phyloP scores from a whole-genome alignment of 2,888 invertebrate species.

The Fabriciana adippe region DNA sequence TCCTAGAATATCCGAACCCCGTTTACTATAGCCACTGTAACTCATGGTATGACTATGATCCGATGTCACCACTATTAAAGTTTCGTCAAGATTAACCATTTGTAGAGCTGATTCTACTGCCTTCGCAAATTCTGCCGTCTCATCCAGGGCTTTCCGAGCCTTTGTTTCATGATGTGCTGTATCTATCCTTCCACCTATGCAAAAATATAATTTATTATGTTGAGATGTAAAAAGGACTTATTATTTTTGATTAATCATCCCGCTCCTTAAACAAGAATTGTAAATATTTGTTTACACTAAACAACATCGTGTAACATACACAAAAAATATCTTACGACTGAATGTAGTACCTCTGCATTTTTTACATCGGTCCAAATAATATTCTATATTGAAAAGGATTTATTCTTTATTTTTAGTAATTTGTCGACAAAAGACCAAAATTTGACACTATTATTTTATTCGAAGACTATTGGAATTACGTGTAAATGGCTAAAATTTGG shows the following conservation, averaged over 20 bases:
- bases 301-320: too few species aligned
- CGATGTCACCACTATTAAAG: constrained; percentile 90
- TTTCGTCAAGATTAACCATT: constrained; percentile 85
- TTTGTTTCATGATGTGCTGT: constrained; percentile 87
- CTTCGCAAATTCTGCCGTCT: constrained; percentile 89
- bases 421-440: too few species aligned
- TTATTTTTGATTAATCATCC: background rate
- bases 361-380: too few species aligned
- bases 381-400: too few species aligned
- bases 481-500: too few species aligned
- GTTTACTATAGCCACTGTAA: constrained; percentile 86
- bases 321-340: too few species aligned
- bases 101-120: constrained; percentile 85
- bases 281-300: too few species aligned
- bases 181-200: constrained; percentile 84
- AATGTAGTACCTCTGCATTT: too few species aligned
- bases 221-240: background rate
- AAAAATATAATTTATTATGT: background rate
- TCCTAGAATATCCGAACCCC: constrained; percentile 77
- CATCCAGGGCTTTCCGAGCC: constrained; percentile 87
- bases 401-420: too few species aligned
- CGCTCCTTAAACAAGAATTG: too few species aligned
- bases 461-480: too few species aligned
- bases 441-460: too few species aligned
- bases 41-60: constrained; percentile 92